phyloP scores from a whole-genome alignment of 1,140 invertebrate genomes.

The Drosophila funebris region DNA sequence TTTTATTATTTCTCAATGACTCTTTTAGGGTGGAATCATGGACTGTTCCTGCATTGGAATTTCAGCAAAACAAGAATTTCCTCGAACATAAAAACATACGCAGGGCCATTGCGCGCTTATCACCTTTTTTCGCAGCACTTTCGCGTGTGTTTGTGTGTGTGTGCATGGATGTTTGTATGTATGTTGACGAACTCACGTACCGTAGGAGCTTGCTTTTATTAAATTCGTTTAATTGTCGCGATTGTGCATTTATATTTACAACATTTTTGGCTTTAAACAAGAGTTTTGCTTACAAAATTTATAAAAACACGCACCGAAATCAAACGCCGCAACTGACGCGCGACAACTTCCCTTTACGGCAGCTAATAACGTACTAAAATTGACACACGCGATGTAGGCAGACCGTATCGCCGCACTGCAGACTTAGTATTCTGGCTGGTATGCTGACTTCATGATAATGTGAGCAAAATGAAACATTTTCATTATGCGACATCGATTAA shows the following conservation, averaged over 20 bases:
- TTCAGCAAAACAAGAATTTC: slow-evolving; percentile 45
- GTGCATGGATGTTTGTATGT: slow-evolving; percentile 3
- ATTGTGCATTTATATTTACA: slow-evolving; percentile 18
- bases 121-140: slow-evolving; percentile 48
- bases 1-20: slow-evolving; percentile 54
- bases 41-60: slow-evolving; percentile 66
- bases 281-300: slow-evolving; percentile 34
- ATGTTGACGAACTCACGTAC: slow-evolving; percentile 28
- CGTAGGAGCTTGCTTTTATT: slow-evolving; percentile 18
- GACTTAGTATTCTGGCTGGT: neutral
- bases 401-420: neutral
- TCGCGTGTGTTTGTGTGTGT: slow-evolving; percentile 17
- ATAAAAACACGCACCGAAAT: slow-evolving; percentile 42
- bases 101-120: slow-evolving; percentile 49
- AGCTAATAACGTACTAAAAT: slow-evolving; percentile 46
- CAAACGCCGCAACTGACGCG: slow-evolving; percentile 29
- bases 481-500: too few species aligned
- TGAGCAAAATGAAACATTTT: neutral
- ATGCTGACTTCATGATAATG: neutral
- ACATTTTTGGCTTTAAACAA: slow-evolving; percentile 27
- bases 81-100: slow-evolving; percentile 15
- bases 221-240: slow-evolving; percentile 20
- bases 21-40: slow-evolving; percentile 47
- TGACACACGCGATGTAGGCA: slow-evolving; percentile 2
- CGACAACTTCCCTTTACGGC: slow-evolving; percentile 37